A percentile compares a stretch with the other conserved stretches of the same genome.
phyloP scores from a whole-genome alignment of 1,140 invertebrate species.

The Colletes gigas region DNA sequence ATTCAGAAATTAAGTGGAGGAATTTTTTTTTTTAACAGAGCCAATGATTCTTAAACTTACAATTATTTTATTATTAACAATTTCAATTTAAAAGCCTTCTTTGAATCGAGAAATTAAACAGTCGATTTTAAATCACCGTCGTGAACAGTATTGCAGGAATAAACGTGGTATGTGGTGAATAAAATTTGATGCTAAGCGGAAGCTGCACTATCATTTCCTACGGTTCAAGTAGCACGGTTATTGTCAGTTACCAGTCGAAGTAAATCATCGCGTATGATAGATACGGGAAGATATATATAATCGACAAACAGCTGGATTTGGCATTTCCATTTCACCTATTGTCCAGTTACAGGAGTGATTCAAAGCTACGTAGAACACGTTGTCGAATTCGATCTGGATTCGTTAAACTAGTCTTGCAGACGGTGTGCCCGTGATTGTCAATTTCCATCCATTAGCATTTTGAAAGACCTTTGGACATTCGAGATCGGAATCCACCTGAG shows the following conservation, averaged over 20 bases:
- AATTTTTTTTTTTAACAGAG: too few relatives aligned
- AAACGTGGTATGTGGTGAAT: too few relatives aligned
- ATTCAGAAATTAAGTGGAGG: too few relatives aligned
- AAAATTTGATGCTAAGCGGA: too few relatives aligned
- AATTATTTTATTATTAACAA: too few relatives aligned
- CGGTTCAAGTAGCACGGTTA: not conserved
- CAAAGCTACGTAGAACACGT: constrained; percentile 43
- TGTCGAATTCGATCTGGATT: constrained; percentile 39
- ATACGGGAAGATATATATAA: not conserved
- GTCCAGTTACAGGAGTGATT: constrained; percentile 44
- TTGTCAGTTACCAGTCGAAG: not conserved
- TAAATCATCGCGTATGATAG: not conserved
- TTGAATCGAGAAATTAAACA: too few relatives aligned
- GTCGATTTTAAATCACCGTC: too few relatives aligned
- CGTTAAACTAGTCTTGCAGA: constrained; percentile 41
- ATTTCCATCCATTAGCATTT: not conserved
- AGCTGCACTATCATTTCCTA: not conserved
- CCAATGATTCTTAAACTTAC: too few relatives aligned
- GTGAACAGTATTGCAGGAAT: too few relatives aligned
- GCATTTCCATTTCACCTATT: constrained; percentile 57
- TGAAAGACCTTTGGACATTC: not conserved
- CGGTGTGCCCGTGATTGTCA: constrained; percentile 31
- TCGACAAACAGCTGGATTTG: constrained; percentile 53
- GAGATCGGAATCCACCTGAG: not conserved
- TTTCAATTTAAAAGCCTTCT: too few relatives aligned